Conservation (phyloP, 2,113 vertebrate genomes). For the Desmodus rotundus region DNA sequence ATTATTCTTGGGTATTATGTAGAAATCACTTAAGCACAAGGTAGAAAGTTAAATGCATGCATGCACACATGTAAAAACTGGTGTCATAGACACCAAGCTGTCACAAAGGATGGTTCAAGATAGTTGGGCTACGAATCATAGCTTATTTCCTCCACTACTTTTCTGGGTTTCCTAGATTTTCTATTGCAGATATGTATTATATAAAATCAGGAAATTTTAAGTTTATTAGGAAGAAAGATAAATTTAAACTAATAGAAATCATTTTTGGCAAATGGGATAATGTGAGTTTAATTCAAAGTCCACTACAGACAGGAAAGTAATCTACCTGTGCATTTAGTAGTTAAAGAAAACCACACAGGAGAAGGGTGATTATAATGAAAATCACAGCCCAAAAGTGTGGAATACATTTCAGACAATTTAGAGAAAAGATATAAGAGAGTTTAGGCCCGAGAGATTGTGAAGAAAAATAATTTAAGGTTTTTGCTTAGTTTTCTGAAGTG, state of each 20-base stretch:
- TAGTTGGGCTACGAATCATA: background rate
- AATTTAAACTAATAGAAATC: background rate
- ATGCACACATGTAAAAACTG: background rate
- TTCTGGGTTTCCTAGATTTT: background rate
- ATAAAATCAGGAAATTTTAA: background rate
- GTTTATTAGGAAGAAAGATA: background rate
- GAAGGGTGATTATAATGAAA: background rate
- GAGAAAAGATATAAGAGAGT: background rate
- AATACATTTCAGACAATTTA: background rate
- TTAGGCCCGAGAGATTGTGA: background rate
- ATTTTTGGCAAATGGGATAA: background rate
- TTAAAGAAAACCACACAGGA: background rate
- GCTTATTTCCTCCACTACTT: background rate
- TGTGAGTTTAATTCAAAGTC: background rate
- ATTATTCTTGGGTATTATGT: background rate
- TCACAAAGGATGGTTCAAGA: background rate
- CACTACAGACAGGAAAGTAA: background rate
- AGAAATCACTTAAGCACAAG: background rate
- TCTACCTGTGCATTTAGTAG: background rate
- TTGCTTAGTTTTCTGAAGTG: background rate
- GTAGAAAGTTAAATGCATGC: background rate
- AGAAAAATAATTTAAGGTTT: background rate
- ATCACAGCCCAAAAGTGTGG: background rate
- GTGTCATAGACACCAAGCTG: background rate
- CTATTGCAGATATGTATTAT: background rate